These are phyloP conservation scores for Brenthis ino DNA, from an alignment of 2,888 invertebrate genomes.

Conservation along the genomic window DNA sequence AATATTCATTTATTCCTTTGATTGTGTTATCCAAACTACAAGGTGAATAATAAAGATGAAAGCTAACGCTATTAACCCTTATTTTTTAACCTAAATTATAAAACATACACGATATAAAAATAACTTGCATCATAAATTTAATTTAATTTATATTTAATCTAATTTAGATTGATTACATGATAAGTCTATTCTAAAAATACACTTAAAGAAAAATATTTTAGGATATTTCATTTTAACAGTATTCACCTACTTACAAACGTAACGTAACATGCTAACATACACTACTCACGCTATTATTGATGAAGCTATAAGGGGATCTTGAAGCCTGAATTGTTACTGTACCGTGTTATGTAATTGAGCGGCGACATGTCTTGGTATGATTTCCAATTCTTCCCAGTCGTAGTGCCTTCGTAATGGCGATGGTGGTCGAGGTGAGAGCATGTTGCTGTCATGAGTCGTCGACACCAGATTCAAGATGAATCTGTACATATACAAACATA, in stretches of 20 bases:
- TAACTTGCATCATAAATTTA: too few relatives aligned
- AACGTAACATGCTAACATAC: too few relatives aligned
- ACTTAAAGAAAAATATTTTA: too few relatives aligned
- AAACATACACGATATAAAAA: too few relatives aligned
- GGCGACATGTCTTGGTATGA: conserved; percentile 83
- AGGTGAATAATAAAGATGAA: conserved; percentile 16
- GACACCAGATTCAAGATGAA: conserved; percentile 69
- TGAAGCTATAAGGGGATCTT: not conserved
- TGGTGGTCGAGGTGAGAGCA: conserved; percentile 60
- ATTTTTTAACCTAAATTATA: too few relatives aligned
- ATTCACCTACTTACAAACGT: too few relatives aligned
- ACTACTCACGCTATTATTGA: not conserved
- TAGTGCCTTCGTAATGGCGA: conserved; percentile 64
- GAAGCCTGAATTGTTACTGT: conserved; percentile 47
- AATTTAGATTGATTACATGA: too few relatives aligned
- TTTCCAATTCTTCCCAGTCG: conserved; percentile 84
- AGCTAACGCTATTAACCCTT: not conserved
- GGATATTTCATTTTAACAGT: too few relatives aligned
- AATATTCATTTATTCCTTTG: conserved; percentile 29
- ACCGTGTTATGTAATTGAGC: conserved; percentile 88
- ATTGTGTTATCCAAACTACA: conserved; percentile 14
- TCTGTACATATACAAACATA: conserved; percentile 44
- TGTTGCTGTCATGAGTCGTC: conserved; percentile 57
- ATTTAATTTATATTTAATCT: too few relatives aligned
- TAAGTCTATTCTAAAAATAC: too few relatives aligned